These are phyloP conservation scores for Chrysolina oricalcia DNA, from an alignment of 2,888 invertebrate genomes.

Conservation along the genomic window DNA sequence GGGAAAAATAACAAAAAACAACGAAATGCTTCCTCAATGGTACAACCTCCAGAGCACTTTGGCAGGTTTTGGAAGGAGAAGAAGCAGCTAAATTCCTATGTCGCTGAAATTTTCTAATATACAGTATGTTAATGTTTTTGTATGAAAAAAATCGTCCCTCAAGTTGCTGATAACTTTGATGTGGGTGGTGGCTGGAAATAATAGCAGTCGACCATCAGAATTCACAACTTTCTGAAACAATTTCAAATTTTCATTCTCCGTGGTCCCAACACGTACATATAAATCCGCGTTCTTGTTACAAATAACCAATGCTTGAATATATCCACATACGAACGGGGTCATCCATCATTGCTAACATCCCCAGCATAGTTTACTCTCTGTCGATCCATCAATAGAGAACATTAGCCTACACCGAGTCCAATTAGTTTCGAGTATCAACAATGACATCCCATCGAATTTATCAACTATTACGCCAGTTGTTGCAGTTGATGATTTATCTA, in stretches of 20 bases:
- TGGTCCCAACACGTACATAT: no score
- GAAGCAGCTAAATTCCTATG: no score
- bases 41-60: no score
- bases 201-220: not conserved
- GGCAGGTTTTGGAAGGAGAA: no score
- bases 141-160: no score
- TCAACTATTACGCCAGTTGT: conserved; percentile 40
- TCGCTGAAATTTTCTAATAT: no score
- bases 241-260: no score
- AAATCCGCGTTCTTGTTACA: conserved; percentile 32
- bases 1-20: no score
- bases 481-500: conserved; percentile 3
- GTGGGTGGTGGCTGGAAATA: not conserved
- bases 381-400: conserved; percentile 68
- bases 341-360: conserved; percentile 61
- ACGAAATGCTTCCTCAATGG: no score
- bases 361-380: conserved; percentile 59
- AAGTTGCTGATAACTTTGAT: not conserved
- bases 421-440: conserved; percentile 58
- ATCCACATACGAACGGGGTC: conserved; percentile 54
- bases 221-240: no score
- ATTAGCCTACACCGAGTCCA: conserved; percentile 66
- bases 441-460: conserved; percentile 49
- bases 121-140: no score
- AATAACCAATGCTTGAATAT: conserved; percentile 44